Base-by-base conservation (phyloP, 2,888 invertebrate species). In the Empis stercorea region DNA sequence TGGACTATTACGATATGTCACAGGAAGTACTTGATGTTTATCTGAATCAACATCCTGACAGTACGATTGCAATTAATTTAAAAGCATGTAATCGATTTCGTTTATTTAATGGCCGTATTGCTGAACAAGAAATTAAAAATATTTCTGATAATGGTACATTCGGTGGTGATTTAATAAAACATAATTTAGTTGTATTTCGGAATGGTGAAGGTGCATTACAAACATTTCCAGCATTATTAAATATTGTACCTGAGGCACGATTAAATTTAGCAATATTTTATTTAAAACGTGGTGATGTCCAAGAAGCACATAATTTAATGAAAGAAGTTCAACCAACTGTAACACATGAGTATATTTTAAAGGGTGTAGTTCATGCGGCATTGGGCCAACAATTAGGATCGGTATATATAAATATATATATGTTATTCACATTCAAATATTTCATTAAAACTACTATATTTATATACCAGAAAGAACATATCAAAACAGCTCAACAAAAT, bases 1-100 rank as follows among this genome's bases (percentile, higher is more conserved):
- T 97, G 59, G 97, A 97, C 70, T 97, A 95, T 66, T 97, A 94
- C 63, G 97, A 97, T 68, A 94, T 95, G 42, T 94, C 96, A 0
- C 94, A 96, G 70, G 96, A 96, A 71, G 92, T 95, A n/a, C 73
- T 96, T 13, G 87, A 88, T 17, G 82, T 92, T 17, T 99, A 99
- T 67, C 73, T 99, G 45, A 86, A 88, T 50, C 86, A 87, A 61
- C 86, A 84, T 67, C 84, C 91, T 4, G 93, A 95, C 58, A 96
- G 96, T 52, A 91, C 93, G 1, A 87, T 94, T 50, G 97, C 96
- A 1, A 82, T 89, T 23, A 99, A 99, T 72, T 75, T 99, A 47
- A 94, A 94, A 68, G 81, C 81, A 41, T 79, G 79, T 63, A 79
- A 79, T 59, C 67, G 78, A 17, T 79, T 79, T 63, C 80, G 82